phyloP scores from a whole-genome alignment of 2,797 vertebrate species.

The Podargus strigoides region DNA sequence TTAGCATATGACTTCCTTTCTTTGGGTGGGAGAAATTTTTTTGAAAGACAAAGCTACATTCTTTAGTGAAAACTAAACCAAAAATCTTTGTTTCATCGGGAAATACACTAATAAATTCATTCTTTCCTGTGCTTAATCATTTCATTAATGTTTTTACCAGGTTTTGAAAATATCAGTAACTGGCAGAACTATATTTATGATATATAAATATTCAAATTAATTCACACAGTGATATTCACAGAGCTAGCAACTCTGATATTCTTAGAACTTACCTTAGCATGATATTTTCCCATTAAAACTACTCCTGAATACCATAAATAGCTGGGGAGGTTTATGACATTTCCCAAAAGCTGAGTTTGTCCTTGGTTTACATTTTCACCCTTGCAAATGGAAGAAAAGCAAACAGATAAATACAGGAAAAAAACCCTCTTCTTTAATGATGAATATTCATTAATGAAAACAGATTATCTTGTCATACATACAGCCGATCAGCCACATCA shows the following conservation, averaged over 20 bases:
- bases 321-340: neutral
- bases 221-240: neutral
- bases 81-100: conserved; percentile 18
- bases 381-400: neutral
- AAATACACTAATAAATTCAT: conserved; percentile 24
- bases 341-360: neutral
- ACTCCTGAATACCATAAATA: neutral
- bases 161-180: conserved; percentile 7
- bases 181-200: conserved; percentile 19
- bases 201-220: conserved; percentile 47
- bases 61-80: neutral
- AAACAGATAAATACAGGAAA: neutral
- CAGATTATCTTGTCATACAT: neutral
- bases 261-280: neutral
- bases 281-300: neutral
- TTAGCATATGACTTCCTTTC: neutral
- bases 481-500: neutral
- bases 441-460: neutral
- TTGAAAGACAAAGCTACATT: neutral
- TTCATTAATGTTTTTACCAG: conserved; percentile 34
- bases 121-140: conserved; percentile 2
- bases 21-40: neutral
- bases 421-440: neutral
- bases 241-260: conserved; percentile 6
- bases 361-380: neutral